A percentile compares a stretch with the other conserved stretches of the same genome.
Evolutionary conservation across 2,797 vertebrate genomes (phyloP).

Genomic region (Phoxinus dragarum): DNA sequence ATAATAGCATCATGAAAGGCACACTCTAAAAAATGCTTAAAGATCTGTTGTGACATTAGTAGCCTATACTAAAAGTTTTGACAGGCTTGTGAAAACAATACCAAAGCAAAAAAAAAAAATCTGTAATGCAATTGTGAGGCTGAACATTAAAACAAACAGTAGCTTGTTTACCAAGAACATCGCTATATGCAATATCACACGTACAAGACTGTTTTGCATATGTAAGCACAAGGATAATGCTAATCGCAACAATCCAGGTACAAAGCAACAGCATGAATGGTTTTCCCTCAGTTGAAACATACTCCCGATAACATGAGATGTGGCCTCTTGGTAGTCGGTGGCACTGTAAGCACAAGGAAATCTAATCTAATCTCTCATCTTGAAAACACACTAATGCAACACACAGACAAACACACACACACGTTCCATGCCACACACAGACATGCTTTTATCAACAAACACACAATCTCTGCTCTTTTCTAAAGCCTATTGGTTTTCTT

Average conservation of each 20-base stretch:
- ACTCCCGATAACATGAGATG: neutral
- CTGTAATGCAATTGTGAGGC: neutral
- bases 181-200: neutral
- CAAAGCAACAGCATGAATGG: neutral
- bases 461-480: conserved; percentile 20
- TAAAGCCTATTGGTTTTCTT: conserved; percentile 12
- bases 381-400: neutral
- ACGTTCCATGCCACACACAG: conserved; percentile 1
- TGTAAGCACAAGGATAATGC: neutral
- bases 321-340: neutral
- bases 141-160: neutral
- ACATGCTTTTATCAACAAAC: conserved; percentile 7
- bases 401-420: conserved; percentile 26
- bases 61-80: neutral
- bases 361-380: conserved; percentile 22
- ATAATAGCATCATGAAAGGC: too few relatives aligned
- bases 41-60: neutral
- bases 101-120: neutral
- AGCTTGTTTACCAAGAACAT: neutral
- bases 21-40: neutral
- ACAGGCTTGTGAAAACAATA: too few relatives aligned
- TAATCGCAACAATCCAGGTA: neutral
- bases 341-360: conserved; percentile 29
- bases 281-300: neutral
- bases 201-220: neutral